A percentile compares a stretch with the other conserved stretches of the same genome.
Conservation (phyloP, 2,113 vertebrate species). For the human region GRCh38 chr4:90723501-90724000, state of each 20-base stretch:
- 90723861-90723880: not conserved
- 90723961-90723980: constrained; percentile 92
- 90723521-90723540: not conserved
- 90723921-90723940: constrained; percentile 96
- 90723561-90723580: not conserved
- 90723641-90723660: not conserved
- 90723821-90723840: not conserved
- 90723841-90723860: not conserved
- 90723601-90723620: not conserved
- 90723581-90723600: not conserved
- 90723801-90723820: not conserved
- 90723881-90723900: not conserved
- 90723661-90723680: not conserved
- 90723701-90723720: not conserved
- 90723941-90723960: constrained; percentile 95
- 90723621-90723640: not conserved
- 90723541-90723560: not conserved
- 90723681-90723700: not conserved
- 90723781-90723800: not conserved
- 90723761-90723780: not conserved
- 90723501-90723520: not conserved
- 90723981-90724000: constrained; percentile 93
- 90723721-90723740: not conserved
- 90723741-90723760: not conserved
- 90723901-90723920: constrained; percentile 89